Evolutionary conservation across 2,113 vertebrate species (phyloP), one percentile per base, ranked within the genome.

Genomic region (Xyliphius kryptos): DNA sequence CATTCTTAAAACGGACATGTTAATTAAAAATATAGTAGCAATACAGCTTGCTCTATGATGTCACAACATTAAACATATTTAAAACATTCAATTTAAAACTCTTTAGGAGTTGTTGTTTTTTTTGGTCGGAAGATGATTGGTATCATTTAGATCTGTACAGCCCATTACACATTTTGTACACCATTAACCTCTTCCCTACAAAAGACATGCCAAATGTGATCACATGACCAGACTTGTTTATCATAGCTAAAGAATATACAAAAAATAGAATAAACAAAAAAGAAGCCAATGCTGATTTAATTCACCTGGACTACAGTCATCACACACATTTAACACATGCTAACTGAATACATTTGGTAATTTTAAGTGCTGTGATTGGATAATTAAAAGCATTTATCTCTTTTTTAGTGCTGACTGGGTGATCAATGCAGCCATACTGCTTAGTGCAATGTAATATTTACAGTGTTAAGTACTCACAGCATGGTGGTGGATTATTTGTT

Each of bases 101-200:
- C 26, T 32, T 32, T 32, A 32, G 4, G 26, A 32, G 1, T 32
- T 32, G 26, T 1, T 32, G 4, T 32, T 32, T 32, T 32, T 32
- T 32, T 32, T 32, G 7, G n/a, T 32, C 7, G 4, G 7, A 32
- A 32, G 1, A 32, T n/a, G 47, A 5, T 22, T 62, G 48, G 38
- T n/a, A 53, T 61, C 17, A 40, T 62, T 41, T 53, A 52, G 43
- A 17, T 13, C 10, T 43, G 20, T 17, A 48, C 32, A 6, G 11
- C 15, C 43, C 40, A 64, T 36, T 17, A 64, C 41, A 6, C 4
- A 55, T 55, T 64, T 55, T 2, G n/a, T 47, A 55, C 51, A 64
- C 11, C 40, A 36, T 53, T 52, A 53, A 26, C 37, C 50, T 53
- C 37, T 44, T 55, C 40, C 9, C 14, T 20, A 32, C 15, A 44